Evolutionary conservation across 1,140 invertebrate genomes (phyloP).

Genomic region (Neodiprion virginianus): DNA sequence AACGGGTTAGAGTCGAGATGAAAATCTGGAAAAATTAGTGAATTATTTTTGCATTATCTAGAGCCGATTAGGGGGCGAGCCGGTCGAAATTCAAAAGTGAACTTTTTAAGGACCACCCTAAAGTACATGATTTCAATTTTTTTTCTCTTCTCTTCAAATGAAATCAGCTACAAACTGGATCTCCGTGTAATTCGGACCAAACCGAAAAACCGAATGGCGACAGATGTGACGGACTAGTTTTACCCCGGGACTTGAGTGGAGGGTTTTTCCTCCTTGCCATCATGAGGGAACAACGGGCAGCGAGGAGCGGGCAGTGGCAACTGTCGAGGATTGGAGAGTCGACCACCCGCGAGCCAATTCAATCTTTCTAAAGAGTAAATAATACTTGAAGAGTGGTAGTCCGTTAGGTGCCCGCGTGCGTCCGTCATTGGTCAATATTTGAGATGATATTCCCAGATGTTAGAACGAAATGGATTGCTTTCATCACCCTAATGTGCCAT

Average conservation of each 20-base stretch:
- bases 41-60: too few species aligned
- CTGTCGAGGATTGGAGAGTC: neutral
- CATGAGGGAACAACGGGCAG: neutral
- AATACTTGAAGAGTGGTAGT: slow-evolving; percentile 33
- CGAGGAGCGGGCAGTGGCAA: neutral
- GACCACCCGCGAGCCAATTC: slow-evolving; percentile 15
- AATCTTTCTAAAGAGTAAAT: slow-evolving; percentile 29
- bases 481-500: slow-evolving; percentile 24
- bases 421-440: slow-evolving; percentile 36
- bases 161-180: neutral
- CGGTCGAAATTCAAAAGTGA: too few species aligned
- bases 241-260: neutral
- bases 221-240: neutral
- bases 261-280: neutral
- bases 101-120: too few species aligned
- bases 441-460: slow-evolving; percentile 34
- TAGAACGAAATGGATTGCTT: neutral
- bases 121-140: too few species aligned
- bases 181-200: neutral
- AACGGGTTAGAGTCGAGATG: too few species aligned
- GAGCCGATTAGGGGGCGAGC: too few species aligned
- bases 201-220: neutral
- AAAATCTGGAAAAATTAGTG: too few species aligned
- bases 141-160: too few species aligned
- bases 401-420: neutral